phyloP scores from a whole-genome alignment of 2,113 vertebrate species.

The Hystrix brachyura region DNA sequence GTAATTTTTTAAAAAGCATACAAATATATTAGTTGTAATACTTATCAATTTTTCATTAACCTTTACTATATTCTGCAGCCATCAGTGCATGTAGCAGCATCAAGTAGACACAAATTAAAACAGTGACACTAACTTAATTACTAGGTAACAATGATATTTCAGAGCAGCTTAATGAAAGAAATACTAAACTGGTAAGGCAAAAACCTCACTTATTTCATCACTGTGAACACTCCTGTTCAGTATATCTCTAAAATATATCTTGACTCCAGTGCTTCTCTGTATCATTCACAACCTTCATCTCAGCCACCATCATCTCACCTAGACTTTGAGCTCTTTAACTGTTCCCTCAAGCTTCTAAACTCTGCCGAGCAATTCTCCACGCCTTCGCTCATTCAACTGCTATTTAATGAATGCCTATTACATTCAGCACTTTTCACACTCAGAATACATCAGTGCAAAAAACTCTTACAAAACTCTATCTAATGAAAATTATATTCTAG shows the following conservation, averaged over 20 bases:
- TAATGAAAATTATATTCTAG: neutral
- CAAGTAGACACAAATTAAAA: neutral
- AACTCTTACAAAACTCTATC: neutral
- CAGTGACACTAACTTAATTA: neutral
- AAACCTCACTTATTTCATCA: neutral
- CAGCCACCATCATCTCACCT: neutral
- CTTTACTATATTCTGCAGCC: neutral
- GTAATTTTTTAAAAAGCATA: neutral
- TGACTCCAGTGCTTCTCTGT: neutral
- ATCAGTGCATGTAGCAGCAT: neutral
- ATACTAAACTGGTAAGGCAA: neutral
- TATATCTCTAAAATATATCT: neutral
- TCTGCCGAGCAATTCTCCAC: neutral
- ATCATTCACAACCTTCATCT: neutral
- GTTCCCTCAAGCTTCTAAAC: neutral
- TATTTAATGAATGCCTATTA: neutral
- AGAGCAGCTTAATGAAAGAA: neutral
- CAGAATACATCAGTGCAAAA: neutral
- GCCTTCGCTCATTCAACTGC: neutral
- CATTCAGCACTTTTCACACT: neutral
- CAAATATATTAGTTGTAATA: neutral
- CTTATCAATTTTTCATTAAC: constrained; percentile 11
- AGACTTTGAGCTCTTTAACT: neutral
- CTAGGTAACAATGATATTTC: neutral
- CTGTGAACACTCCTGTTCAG: neutral